Base-by-base conservation (phyloP, 2,888 invertebrate species). In the Dioctria linearis region DNA sequence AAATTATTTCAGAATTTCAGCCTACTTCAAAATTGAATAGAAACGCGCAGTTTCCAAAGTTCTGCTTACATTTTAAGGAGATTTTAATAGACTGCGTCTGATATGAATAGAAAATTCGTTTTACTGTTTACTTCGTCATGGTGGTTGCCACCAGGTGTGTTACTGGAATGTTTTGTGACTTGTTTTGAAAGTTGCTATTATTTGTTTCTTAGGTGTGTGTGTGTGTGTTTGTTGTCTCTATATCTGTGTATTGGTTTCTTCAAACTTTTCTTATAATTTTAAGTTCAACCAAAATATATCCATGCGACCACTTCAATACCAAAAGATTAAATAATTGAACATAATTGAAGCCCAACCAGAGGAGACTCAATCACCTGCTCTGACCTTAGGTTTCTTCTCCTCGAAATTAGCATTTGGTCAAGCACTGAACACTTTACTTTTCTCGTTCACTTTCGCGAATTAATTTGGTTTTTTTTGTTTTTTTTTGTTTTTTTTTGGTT, bases 331-430 rank as follows among this genome's bases (percentile, higher is more conserved):
- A n/a, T 71, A 71, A 71, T 71, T 71, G 71, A 5, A 40, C 8
- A 6, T 71, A 71, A 71, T 71, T 54, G 54, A 71, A 40, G 71
- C 8, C 40, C 43, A 8, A 46, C 5, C 46, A 46, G 25, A 49
- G 51, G 69, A 37, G 71, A 54, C 13, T 71, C 71, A 71, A 71
- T 71, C 71, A 71, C 71, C 71, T 71, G 71, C 71, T 71, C 71
- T 40, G 51, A 54, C 71, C 71, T 71, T 43, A 71, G 40, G 54
- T 71, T 71, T 54, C 25, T 25, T 25, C 54, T 51, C 59, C 39
- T 49, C 71, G 39, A 54, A 71, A 39, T 71, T 71, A 71, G 51
- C 71, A 71, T 71, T 71, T 71, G 54, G 71, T 11, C 4, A n/a
- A 71, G 43, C 51, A 40, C 49, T 71, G 51, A 40, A 8, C 71